These are phyloP conservation scores for Neomonachus schauinslandi DNA, from an alignment of 2,113 vertebrate genomes.

Conservation along the genomic window DNA sequence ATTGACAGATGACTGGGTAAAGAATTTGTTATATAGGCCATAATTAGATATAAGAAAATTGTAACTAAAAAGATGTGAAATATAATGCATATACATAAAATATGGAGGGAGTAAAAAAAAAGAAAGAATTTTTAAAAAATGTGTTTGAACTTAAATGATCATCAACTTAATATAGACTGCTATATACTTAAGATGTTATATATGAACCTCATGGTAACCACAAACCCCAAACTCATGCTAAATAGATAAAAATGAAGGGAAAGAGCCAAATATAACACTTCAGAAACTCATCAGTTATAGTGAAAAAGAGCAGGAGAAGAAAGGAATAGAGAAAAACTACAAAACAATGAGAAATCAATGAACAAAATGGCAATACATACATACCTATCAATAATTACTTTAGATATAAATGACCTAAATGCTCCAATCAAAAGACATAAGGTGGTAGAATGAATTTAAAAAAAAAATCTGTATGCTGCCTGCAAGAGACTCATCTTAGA, in stretches of 20 bases:
- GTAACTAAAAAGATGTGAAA: not conserved
- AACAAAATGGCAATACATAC: not conserved
- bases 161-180: not conserved
- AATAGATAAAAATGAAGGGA: not conserved
- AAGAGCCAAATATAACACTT: not conserved
- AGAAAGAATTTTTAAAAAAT: not conserved
- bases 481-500: not conserved
- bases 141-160: not conserved
- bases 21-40: not conserved
- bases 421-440: not conserved
- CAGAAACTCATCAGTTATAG: not conserved
- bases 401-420: not conserved
- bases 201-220: not conserved
- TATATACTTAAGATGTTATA: not conserved
- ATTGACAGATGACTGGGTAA: not conserved
- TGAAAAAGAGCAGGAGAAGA: not conserved
- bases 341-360: not conserved
- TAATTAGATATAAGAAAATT: not conserved
- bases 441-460: not conserved
- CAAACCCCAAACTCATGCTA: not conserved
- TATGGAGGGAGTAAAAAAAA: not conserved
- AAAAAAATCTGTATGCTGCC: too few species aligned
- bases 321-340: not conserved
- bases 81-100: not conserved
- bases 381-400: not conserved